These are phyloP conservation scores for Cebus imitator DNA, from an alignment of 2,113 vertebrate species.

Conservation along the genomic window DNA sequence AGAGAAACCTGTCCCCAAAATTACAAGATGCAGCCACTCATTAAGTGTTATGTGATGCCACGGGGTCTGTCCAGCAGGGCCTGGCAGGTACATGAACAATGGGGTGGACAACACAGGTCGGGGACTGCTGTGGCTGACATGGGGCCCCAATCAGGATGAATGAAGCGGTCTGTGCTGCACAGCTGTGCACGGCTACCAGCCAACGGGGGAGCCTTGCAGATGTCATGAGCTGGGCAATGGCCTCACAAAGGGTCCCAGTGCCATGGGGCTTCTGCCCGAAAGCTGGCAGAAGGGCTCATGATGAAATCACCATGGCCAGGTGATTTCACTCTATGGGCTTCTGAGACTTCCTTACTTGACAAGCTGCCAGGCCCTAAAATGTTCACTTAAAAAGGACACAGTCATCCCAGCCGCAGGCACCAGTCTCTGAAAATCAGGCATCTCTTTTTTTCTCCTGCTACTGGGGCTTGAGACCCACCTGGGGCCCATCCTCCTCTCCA, in stretches of 20 bases:
- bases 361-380: neutral
- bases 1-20: conserved; percentile 24
- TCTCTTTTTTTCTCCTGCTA: neutral
- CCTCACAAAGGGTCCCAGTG: neutral
- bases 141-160: neutral
- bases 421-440: neutral
- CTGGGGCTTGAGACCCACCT: neutral
- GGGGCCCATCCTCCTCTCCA: neutral
- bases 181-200: neutral
- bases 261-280: neutral
- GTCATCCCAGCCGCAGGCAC: neutral
- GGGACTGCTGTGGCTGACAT: neutral
- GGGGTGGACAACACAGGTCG: neutral
- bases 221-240: neutral
- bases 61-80: neutral
- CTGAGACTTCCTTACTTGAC: neutral
- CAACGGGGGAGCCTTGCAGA: fast-evolving
- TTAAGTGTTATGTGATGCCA: neutral
- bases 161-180: fast-evolving
- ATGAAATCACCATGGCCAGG: neutral
- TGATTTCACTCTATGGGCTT: neutral
- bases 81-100: neutral
- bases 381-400: neutral
- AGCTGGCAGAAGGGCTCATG: fast-evolving
- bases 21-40: neutral